These are phyloP conservation scores for Cryptomyrus ogoouensis DNA, from an alignment of 2,113 vertebrate species.

Conservation along the genomic window DNA sequence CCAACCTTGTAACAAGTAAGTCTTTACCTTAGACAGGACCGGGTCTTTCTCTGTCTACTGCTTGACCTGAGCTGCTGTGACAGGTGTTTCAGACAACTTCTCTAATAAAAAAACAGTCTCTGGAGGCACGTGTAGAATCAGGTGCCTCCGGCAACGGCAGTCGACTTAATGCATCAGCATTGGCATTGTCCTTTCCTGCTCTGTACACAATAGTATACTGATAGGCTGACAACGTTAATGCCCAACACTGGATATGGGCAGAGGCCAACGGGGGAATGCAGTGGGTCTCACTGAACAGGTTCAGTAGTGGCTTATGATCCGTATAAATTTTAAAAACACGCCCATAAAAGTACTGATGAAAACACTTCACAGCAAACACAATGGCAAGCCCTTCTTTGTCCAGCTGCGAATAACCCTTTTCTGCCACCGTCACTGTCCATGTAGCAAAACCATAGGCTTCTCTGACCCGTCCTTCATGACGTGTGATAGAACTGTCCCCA, in stretches of 20 bases:
- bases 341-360: background rate
- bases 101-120: background rate
- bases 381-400: background rate
- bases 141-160: background rate
- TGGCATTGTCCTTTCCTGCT: background rate
- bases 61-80: background rate
- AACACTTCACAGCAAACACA: background rate
- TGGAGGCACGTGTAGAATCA: background rate
- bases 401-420: background rate
- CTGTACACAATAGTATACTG: background rate
- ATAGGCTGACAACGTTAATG: background rate
- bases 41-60: background rate
- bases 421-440: background rate
- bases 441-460: background rate
- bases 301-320: background rate
- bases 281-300: background rate
- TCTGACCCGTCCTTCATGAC: background rate
- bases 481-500: background rate
- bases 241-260: background rate
- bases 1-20: background rate
- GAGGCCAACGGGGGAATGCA: background rate
- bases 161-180: background rate
- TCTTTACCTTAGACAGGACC: background rate
- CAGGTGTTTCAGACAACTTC: background rate
- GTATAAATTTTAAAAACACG: background rate